These are phyloP conservation scores for Trypoxylus dichotomus DNA, from an alignment of 1,140 invertebrate genomes.

Conservation along the genomic window DNA sequence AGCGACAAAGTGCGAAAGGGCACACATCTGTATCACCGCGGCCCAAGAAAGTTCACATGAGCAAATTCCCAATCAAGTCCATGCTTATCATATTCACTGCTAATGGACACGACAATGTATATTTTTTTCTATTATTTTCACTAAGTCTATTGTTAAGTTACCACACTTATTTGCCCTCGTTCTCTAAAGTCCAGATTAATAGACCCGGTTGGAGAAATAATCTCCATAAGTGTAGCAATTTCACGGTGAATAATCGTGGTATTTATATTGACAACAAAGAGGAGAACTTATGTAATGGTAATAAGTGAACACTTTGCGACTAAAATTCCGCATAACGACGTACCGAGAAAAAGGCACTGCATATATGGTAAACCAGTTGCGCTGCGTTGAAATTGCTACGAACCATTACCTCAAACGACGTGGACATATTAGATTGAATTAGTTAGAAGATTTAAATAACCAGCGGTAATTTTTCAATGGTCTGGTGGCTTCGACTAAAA, in stretches of 20 bases:
- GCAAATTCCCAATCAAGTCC: too few relatives aligned
- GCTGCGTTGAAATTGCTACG: background rate
- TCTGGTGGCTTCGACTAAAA: background rate
- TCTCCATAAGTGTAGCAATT: background rate
- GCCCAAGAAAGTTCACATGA: too few relatives aligned
- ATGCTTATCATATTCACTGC: too few relatives aligned
- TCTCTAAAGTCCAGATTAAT: background rate
- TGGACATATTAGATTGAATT: conserved; percentile 1
- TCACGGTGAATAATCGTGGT: background rate
- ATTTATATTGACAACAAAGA: conserved; percentile 7
- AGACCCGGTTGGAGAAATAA: background rate
- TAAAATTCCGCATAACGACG: background rate
- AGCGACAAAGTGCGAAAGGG: too few relatives aligned
- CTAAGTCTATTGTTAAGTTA: too few relatives aligned
- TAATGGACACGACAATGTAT: too few relatives aligned
- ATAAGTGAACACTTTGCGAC: background rate
- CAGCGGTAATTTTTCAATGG: background rate
- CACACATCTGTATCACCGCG: too few relatives aligned
- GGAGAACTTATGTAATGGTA: background rate
- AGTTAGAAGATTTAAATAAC: conserved; percentile 3
- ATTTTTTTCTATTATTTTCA: too few relatives aligned
- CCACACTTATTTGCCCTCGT: too few relatives aligned
- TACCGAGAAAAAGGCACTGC: background rate
- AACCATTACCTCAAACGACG: background rate
- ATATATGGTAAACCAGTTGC: conserved; percentile 2